These are phyloP conservation scores for Naso thynnoides DNA, from an alignment of 2,797 vertebrate genomes.

Conservation along the genomic window DNA sequence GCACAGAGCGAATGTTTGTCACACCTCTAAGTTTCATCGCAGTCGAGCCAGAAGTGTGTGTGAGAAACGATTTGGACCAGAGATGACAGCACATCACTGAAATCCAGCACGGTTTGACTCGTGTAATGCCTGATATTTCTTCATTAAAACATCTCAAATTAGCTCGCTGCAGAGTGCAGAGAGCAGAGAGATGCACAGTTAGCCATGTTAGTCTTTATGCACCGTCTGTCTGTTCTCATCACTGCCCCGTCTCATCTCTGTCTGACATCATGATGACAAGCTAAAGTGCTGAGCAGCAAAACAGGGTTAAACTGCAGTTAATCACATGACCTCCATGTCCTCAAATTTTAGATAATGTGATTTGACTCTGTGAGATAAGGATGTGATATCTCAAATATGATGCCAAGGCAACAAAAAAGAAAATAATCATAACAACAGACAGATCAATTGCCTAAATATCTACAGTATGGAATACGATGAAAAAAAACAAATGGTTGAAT, in stretches of 20 bases:
- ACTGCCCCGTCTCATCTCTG: background rate
- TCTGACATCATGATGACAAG: background rate
- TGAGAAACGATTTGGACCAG: background rate
- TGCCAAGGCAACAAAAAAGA: background rate
- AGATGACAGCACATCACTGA: background rate
- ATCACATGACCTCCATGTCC: background rate
- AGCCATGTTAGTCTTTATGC: background rate
- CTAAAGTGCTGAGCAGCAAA: background rate
- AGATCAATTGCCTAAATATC: no score
- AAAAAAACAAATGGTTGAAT: no score
- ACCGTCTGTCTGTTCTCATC: slow-evolving; percentile 8
- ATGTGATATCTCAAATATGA: background rate
- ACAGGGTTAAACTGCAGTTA: background rate
- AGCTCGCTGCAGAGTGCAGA: no score
- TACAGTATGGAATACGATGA: no score
- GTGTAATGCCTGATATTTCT: no score
- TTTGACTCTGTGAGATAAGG: background rate
- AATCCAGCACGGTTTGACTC: no score
- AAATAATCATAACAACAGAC: no score
- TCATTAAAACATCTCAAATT: no score
- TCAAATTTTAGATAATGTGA: background rate
- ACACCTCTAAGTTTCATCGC: slow-evolving; percentile 30
- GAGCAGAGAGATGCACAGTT: background rate
- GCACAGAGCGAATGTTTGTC: slow-evolving; percentile 33
- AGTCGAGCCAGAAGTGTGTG: slow-evolving; percentile 5